Evolutionary conservation across 2,113 vertebrate species (phyloP), one percentile per base, ranked within the genome.

Genomic region (Taurulus bubalis): DNA sequence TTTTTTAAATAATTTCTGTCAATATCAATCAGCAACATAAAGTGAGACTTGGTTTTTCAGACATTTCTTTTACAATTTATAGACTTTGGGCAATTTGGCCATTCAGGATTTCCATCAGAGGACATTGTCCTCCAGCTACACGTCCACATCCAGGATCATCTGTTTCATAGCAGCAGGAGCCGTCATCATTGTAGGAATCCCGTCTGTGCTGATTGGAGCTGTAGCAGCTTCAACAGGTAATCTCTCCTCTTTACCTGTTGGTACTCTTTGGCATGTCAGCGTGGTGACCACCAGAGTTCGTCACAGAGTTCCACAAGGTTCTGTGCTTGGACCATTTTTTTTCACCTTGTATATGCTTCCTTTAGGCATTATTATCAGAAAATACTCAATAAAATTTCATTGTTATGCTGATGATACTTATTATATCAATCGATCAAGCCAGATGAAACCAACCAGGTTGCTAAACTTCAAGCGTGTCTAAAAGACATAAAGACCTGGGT

Each of bases 101-200:
- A 0, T 45, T 45, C 70, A 72, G 20, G 70, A 72, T 9, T 72
- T 72, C 26, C 71, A 73, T n/a, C 71, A 73, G n/a, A 73, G 71
- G 71, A 73, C 4, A 0, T 56, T 73, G 3, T 72, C 71, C 55
- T 73, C 71, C 12, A 45, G 18, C 71, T 73, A 56, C 56, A 32
- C 56, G 0, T 60, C 71, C 8, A 60, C 71, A 73, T 56, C 71
- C 18, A 73, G 71, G 15, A 45, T 47, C 11, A 47, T 72, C 26
- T 72, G 55, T 60, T 72, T 73, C 8, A 16, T 73, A 9, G 56
- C 56, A 1, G 38, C 71, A 47, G 56, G 38, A 1, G 18, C 0
- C 1, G 20, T 73, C 56, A 8, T 60, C 18, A 1, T 73, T 24
- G 0, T 11, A 32, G 71, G 71, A 32, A 30, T 73, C 4, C 71